Evolutionary conservation across 2,113 vertebrate genomes (phyloP).

Genomic region (Glaucomys volans): DNA sequence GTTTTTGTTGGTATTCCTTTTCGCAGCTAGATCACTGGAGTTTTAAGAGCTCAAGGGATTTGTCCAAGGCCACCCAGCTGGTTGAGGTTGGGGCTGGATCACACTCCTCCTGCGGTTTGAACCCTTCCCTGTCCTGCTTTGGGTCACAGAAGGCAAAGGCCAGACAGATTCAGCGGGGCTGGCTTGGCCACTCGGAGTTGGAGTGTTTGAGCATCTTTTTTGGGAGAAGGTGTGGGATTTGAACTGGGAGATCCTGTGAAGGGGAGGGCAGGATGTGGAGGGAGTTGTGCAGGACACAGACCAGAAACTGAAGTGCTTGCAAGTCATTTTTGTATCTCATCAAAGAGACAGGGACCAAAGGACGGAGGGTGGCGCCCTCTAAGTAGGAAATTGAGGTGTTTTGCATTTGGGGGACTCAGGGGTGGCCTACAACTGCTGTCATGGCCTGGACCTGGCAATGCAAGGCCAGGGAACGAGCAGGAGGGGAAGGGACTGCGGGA

Average conservation of each 20-base stretch:
- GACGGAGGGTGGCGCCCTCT: neutral
- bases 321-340: neutral
- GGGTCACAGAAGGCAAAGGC: neutral
- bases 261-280: neutral
- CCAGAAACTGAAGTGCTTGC: neutral
- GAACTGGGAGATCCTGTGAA: neutral
- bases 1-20: neutral
- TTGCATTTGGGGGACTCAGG: neutral
- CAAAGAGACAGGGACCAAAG: neutral
- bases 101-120: too few relatives aligned
- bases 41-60: neutral
- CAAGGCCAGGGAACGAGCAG: neutral
- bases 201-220: neutral
- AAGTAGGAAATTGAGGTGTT: neutral
- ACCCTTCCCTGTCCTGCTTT: too few relatives aligned
- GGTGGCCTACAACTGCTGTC: neutral
- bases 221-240: neutral
- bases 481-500: too few relatives aligned
- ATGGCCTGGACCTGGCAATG: neutral
- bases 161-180: accelerated
- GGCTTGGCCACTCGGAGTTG: neutral
- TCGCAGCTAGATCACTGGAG: neutral
- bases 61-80: neutral
- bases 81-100: neutral
- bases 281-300: neutral